These are phyloP conservation scores for Cheilosia impressa DNA, from an alignment of 2,888 invertebrate genomes.

Conservation along the genomic window DNA sequence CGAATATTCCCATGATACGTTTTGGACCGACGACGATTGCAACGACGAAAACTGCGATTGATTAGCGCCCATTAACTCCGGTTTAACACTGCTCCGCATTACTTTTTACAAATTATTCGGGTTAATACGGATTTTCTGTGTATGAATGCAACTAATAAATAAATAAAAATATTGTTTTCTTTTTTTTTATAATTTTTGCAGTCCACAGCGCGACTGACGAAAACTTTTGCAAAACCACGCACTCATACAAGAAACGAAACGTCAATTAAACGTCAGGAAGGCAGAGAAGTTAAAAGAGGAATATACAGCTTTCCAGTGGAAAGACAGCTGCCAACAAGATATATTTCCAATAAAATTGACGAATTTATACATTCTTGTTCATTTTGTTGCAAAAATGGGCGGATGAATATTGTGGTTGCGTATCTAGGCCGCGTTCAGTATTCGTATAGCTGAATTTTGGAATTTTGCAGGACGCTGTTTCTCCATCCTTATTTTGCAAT, in stretches of 20 bases:
- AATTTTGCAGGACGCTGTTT: no score
- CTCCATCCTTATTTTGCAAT: no score
- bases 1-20: conserved; percentile 64
- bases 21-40: conserved; percentile 64
- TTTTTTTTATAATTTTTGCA: conserved; percentile 16
- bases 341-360: no score
- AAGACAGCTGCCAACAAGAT: no score
- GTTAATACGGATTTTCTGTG: neutral
- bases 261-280: conserved; percentile 52
- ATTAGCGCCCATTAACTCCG: conserved; percentile 78
- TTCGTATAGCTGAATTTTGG: no score
- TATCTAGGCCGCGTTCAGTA: no score
- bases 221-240: conserved; percentile 6
- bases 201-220: conserved; percentile 6
- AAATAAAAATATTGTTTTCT: conserved; percentile 1
- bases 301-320: neutral
- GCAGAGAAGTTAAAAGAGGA: neutral
- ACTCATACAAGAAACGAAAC: conserved; percentile 14
- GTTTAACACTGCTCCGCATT: conserved; percentile 79
- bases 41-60: conserved; percentile 63
- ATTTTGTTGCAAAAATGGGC: no score
- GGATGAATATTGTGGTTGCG: no score
- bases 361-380: no score
- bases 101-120: conserved; percentile 75
- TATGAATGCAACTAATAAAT: neutral